These are phyloP conservation scores for Meta bourneti DNA, from an alignment of 2,888 invertebrate species.

Conservation along the genomic window DNA sequence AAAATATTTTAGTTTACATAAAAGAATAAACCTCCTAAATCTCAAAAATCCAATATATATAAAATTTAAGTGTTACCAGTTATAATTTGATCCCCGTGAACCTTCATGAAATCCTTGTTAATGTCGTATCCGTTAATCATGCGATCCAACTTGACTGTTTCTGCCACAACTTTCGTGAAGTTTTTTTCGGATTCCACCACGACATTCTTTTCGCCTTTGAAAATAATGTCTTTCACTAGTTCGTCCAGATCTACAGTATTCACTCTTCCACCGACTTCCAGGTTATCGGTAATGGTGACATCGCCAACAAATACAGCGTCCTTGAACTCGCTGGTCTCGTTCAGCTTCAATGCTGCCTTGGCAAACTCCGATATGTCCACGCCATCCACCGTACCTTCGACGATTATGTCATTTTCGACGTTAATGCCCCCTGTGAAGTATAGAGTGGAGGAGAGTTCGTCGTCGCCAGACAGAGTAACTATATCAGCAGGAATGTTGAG, in stretches of 20 bases:
- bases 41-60: not conserved
- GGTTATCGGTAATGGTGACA: constrained; percentile 49
- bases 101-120: constrained; percentile 56
- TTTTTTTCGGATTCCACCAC: constrained; percentile 61
- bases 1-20: not conserved
- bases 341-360: constrained; percentile 58
- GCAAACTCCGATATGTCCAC: constrained; percentile 66
- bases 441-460: constrained; percentile 46
- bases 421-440: constrained; percentile 62
- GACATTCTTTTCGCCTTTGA: constrained; percentile 42
- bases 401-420: constrained; percentile 56
- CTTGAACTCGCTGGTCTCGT: constrained; percentile 49
- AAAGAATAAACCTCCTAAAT: too few species aligned
- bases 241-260: constrained; percentile 61
- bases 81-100: constrained; percentile 61
- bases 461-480: constrained; percentile 63
- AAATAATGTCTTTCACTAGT: constrained; percentile 60
- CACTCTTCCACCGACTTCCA: constrained; percentile 43
- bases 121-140: constrained; percentile 72
- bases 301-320: constrained; percentile 66
- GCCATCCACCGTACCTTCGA: constrained; percentile 66
- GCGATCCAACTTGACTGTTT: constrained; percentile 13
- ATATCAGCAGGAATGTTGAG: constrained; percentile 71
- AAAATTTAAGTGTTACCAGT: constrained; percentile 35
- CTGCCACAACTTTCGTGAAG: constrained; percentile 52